Percentiles rank a stretch among this genome's conserved stretches.
Conservation (phyloP, 2,113 vertebrate genomes). For the Lagopus muta region DNA sequence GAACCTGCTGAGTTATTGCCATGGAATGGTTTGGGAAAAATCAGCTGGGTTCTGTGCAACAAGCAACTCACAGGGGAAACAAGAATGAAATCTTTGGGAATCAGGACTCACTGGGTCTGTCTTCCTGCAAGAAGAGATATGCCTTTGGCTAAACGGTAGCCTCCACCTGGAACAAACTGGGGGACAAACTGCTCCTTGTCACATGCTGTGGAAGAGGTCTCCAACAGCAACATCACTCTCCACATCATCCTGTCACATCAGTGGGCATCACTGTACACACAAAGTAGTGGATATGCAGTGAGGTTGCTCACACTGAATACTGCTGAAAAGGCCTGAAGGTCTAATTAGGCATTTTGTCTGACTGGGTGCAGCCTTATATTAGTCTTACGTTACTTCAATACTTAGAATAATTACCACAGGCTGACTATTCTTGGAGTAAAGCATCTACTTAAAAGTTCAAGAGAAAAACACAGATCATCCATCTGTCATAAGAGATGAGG, state of each 20-base stretch:
- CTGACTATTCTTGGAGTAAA: not conserved
- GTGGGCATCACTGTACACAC: not conserved
- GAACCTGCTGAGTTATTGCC: not conserved
- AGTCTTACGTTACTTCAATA: not conserved
- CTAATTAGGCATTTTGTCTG: not conserved
- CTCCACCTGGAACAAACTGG: not conserved
- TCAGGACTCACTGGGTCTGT: not conserved
- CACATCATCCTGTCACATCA: not conserved
- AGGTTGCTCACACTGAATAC: rapidly evolving
- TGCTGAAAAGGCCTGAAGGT: not conserved
- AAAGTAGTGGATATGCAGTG: rapidly evolving
- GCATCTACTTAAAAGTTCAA: not conserved
- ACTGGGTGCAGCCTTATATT: not conserved
- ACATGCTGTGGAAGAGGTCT: not conserved
- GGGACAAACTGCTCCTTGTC: not conserved
- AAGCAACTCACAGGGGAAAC: not conserved
- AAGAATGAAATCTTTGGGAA: not conserved
- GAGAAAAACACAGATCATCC: not conserved
- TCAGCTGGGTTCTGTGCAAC: not conserved
- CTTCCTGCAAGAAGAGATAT: not conserved
- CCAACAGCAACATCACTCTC: not conserved
- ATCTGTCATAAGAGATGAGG: not conserved
- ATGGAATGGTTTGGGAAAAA: not conserved
- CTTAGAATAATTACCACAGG: not conserved
- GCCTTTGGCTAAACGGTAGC: not conserved